Evolutionary conservation across 2,113 vertebrate genomes (phyloP), one percentile per base, ranked within the genome.

Genomic region (Polypterus senegalus): DNA sequence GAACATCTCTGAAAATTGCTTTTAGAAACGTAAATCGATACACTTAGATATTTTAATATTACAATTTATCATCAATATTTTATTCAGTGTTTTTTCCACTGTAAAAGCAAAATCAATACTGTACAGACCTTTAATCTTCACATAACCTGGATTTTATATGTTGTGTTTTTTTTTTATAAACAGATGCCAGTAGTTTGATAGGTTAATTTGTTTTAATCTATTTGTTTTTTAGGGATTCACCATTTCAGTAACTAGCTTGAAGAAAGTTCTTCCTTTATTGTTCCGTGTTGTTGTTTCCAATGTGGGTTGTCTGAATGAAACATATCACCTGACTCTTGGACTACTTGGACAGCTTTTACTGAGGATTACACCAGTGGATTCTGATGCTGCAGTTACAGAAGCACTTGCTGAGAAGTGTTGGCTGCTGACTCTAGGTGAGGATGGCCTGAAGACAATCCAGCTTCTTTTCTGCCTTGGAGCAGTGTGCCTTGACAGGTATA

Each of bases 201-300:
- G 46, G 47, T 47, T 46, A 2, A 53, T 43, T 11, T 47, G 46
- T 48, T 10, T 7, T 11, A 5, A 5, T 46, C 9, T 8, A 48
- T 46, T 43, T 59, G 57, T 3, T 62, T 60, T 58, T 0, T 66
- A 97, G 93, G 91, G 81, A 56, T 82, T 68, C 58, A 78, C 80
- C 0, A 76, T 90, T 60, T 87, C 88, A 60, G 73, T 93, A 64
- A 74, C 85, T 64, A 92, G 91, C 69, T 80, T 94, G 75, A 91
- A 84, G 49, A 88, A 89, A 48, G 90, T 95, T 67, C 84, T 98
- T 59, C 95, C 94, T 0, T 86, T 96, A 74, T 92, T 97, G 68
- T 95, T 97, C 74, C 86, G 92, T 52, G 92, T 92, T 10, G 91
- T 98, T 61, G 89, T 98, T 76, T 93, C 91, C 62, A 97, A 97